Percentiles rank a stretch among this genome's conserved stretches.
These are phyloP conservation scores for Galerucella pusilla DNA, from an alignment of 2,888 invertebrate species.

Conservation along the genomic window DNA sequence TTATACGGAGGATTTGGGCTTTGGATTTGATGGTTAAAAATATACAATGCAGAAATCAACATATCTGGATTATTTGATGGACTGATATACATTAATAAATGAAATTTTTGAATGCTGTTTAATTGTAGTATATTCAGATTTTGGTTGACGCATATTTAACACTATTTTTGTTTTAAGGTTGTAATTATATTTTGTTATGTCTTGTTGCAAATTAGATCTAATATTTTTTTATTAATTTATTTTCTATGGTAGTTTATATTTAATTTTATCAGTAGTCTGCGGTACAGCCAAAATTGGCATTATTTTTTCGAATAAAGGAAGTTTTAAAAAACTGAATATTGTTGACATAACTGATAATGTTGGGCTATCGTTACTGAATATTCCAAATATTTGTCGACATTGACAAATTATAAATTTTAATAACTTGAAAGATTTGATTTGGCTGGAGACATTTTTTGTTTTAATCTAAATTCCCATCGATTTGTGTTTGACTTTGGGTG, in stretches of 20 bases:
- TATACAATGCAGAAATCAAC: background rate
- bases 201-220: background rate
- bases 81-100: constrained; percentile 26
- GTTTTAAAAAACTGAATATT: too few species aligned
- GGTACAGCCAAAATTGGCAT: background rate
- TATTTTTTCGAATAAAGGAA: background rate
- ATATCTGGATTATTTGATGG: constrained; percentile 20
- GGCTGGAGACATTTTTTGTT: background rate
- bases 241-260: background rate
- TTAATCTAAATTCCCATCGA: background rate
- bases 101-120: constrained; percentile 21
- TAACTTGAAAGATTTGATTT: background rate
- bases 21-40: constrained; percentile 25
- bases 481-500: background rate
- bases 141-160: constrained; percentile 12
- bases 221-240: constrained; percentile 5
- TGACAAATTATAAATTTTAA: background rate
- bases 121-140: constrained; percentile 24
- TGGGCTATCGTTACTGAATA: too few species aligned
- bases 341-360: background rate
- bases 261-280: background rate
- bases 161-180: constrained; percentile 7
- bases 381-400: too few species aligned
- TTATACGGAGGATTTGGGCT: background rate
- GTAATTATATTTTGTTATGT: background rate